Base-by-base conservation (phyloP, 2,888 invertebrate genomes). In the Diarsia brunnea region DNA sequence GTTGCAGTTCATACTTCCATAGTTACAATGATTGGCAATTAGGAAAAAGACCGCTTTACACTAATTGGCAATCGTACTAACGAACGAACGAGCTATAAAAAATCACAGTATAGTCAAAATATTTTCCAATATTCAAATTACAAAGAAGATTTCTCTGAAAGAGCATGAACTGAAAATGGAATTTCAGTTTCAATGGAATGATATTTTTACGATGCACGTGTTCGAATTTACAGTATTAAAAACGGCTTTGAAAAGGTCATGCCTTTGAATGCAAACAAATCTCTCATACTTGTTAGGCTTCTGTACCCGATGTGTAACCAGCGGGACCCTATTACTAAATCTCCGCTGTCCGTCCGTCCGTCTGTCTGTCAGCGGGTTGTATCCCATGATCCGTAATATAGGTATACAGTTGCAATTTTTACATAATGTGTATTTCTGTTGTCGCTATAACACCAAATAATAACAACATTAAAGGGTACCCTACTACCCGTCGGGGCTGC, bases 11-110 rank as follows among this genome's bases (percentile, higher is more conserved):
- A 76, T 51, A 66, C n/a, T n/a, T n/a, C n/a, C 2, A 4, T 58
- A 24, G 38, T 4, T 10, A n/a, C n/a, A n/a, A 24, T 27, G 49
- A 81, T 79, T 81, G 81, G 27, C 53, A 45, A 69, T 81, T 65
- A 58, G 14, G 2, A 27, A n/a, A 11, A 58, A 51, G n/a, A 43
- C 12, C n/a, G 8, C 38, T 43, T n/a, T 68, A 14, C 21, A 74
- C n/a, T 66, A 80, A 73, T 68, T 81, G 67, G 14, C 67, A 81
- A 64, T 64, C 21, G 21, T 14, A 55, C 11, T n/a, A 66, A 38
- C 27, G n/a, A 43, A 63, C 14, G 19, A 66, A 38, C 27, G n/a
- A 43, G 43, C 14, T 51, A 27, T 45, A 69, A 78, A 64, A 24
- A 64, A 24, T 5, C 16, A 1, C 27, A 76, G 11, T 0, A 53